Conservation (phyloP, 2,113 vertebrate genomes). For the Rissa tridactyla region DNA sequence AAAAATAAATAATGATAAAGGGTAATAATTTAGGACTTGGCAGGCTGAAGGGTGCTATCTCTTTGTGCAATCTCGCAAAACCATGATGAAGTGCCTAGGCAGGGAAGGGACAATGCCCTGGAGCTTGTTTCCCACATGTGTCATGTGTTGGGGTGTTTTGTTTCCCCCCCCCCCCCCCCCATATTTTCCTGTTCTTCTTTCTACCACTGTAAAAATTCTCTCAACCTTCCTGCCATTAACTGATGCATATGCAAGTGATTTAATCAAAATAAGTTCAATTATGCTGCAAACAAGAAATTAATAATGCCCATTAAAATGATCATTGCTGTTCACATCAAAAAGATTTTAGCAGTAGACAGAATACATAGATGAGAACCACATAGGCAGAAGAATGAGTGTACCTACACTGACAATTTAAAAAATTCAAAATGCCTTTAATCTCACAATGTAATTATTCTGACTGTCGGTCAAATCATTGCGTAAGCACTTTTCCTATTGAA, state of each 20-base stretch:
- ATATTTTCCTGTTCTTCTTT: constrained; percentile 23
- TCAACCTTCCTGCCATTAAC: constrained; percentile 33
- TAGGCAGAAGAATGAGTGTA: not conserved
- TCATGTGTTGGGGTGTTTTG: not conserved
- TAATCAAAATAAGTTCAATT: constrained; percentile 60
- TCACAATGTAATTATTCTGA: constrained; percentile 46
- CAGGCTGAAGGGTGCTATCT: not conserved
- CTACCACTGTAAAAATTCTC: constrained; percentile 39
- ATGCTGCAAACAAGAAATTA: constrained; percentile 54
- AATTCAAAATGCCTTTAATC: constrained; percentile 47
- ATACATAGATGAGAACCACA: not conserved
- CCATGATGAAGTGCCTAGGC: not conserved
- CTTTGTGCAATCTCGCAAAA: not conserved
- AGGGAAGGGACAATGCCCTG: not conserved
- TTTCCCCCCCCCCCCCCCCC: not conserved
- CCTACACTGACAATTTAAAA: constrained; percentile 1
- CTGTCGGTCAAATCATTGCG: constrained; percentile 22
- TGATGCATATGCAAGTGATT: constrained; percentile 33
- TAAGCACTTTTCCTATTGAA: constrained; percentile 34
- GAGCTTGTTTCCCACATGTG: not conserved
- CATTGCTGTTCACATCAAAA: constrained; percentile 48
- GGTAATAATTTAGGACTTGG: not conserved
- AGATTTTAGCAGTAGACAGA: constrained; percentile 32
- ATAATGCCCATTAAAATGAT: constrained; percentile 45
- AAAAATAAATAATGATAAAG: not conserved